Evolutionary conservation across 2,888 invertebrate species (phyloP).

Genomic region (Lepeophtheirus nordmannii): DNA sequence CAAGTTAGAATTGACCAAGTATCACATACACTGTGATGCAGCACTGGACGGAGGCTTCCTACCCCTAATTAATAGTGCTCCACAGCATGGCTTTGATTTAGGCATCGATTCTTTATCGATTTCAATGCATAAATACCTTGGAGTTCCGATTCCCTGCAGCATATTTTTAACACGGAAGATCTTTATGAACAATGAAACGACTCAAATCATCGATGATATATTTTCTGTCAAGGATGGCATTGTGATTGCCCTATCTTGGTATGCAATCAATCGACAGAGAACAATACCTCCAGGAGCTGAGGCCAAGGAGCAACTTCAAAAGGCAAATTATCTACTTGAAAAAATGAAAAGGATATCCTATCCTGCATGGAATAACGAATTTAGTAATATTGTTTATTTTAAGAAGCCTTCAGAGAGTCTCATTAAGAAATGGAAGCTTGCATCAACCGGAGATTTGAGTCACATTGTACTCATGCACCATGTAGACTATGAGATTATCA

Average conservation of each 20-base stretch:
- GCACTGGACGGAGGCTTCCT: neutral
- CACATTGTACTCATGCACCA: neutral
- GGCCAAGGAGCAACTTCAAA: neutral
- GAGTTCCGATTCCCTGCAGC: neutral
- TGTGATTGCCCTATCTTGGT: neutral
- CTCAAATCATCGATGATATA: neutral
- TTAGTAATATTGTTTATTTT: neutral
- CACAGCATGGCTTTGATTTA: neutral
- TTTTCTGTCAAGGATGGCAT: neutral
- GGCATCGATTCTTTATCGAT: neutral
- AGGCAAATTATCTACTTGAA: neutral
- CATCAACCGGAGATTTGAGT: neutral
- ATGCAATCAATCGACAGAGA: neutral
- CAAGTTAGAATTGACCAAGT: neutral
- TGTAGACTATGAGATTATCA: neutral
- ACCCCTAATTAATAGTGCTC: neutral
- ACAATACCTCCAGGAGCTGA: neutral
- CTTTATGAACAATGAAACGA: neutral
- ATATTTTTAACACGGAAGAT: neutral
- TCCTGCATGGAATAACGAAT: neutral
- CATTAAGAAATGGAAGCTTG: neutral
- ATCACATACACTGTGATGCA: constrained; percentile 2
- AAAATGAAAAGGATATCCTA: neutral
- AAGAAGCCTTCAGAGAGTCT: neutral
- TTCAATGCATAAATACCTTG: constrained; percentile 1